phyloP scores from a whole-genome alignment of 2,888 invertebrate species.

The Pyrochroa serraticornis region DNA sequence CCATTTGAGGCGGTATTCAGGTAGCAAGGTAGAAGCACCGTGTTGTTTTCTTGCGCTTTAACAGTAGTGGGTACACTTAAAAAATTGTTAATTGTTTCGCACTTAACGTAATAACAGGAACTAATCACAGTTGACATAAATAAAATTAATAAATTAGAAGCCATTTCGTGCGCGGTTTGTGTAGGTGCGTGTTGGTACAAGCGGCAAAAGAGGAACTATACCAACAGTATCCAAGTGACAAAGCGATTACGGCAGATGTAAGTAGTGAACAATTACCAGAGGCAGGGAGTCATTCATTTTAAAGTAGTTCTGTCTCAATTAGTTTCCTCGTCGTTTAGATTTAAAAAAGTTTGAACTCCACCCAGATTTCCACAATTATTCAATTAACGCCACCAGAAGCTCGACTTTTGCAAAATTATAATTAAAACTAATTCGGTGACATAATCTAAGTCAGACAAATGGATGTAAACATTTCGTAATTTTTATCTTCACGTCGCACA shows the following conservation, averaged over 20 bases:
- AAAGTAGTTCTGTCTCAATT: constrained; percentile 34
- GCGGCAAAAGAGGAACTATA: constrained; percentile 22
- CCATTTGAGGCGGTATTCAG: constrained; percentile 69
- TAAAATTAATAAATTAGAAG: constrained; percentile 16
- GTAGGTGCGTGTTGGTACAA: constrained; percentile 10
- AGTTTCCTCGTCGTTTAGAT: constrained; percentile 29
- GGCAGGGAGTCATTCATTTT: constrained; percentile 26
- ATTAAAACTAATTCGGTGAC: constrained; percentile 4
- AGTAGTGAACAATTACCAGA: constrained; percentile 40
- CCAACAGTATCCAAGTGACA: constrained; percentile 26
- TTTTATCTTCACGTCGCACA: too few relatives aligned
- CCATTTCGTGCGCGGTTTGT: constrained; percentile 11
- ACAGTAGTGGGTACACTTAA: constrained; percentile 76
- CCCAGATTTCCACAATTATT: constrained; percentile 13
- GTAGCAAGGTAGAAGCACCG: constrained; percentile 79
- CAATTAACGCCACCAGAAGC: neutral
- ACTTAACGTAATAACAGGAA: constrained; percentile 22
- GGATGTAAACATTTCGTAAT: too few relatives aligned
- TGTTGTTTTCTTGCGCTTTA: constrained; percentile 78
- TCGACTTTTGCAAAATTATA: neutral
- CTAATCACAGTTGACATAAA: constrained; percentile 23
- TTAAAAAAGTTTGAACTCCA: constrained; percentile 11
- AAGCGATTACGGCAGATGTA: constrained; percentile 27
- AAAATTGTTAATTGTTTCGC: constrained; percentile 54
- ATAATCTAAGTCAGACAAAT: neutral